Conservation (phyloP, 1,140 invertebrate species). For the Batillaria attramentaria region DNA sequence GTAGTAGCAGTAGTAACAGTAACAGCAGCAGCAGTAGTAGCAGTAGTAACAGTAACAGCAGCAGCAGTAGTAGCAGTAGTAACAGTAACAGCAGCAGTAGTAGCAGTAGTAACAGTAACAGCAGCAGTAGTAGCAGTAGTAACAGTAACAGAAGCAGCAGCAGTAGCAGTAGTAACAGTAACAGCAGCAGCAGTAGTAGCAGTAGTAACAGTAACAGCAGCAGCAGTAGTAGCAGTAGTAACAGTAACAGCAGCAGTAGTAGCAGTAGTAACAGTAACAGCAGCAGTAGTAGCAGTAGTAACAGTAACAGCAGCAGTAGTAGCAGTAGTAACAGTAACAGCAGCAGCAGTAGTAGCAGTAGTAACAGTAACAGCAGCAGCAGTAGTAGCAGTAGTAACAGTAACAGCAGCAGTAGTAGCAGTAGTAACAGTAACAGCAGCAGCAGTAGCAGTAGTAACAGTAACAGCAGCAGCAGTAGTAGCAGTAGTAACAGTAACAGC, state of each 20-base stretch:
- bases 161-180: neutral
- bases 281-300: slow-evolving; percentile 22
- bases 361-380: slow-evolving; percentile 7
- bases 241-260: slow-evolving; percentile 18
- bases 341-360: neutral
- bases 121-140: neutral
- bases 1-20: slow-evolving; percentile 18
- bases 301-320: slow-evolving; percentile 17
- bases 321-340: slow-evolving; percentile 7
- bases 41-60: slow-evolving; percentile 7
- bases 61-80: slow-evolving; percentile 10
- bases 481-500: slow-evolving; percentile 15
- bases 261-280: slow-evolving; percentile 1
- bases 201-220: neutral
- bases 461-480: slow-evolving; percentile 19
- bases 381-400: slow-evolving; percentile 5
- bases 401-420: slow-evolving; percentile 8
- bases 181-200: slow-evolving; percentile 13
- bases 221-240: slow-evolving; percentile 10
- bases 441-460: slow-evolving; percentile 9
- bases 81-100: neutral
- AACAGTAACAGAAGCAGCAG: neutral
- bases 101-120: neutral
- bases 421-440: slow-evolving; percentile 19
- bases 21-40: slow-evolving; percentile 8